Evolutionary conservation across 2,888 invertebrate genomes (phyloP).

Genomic region (Acronicta aceris): DNA sequence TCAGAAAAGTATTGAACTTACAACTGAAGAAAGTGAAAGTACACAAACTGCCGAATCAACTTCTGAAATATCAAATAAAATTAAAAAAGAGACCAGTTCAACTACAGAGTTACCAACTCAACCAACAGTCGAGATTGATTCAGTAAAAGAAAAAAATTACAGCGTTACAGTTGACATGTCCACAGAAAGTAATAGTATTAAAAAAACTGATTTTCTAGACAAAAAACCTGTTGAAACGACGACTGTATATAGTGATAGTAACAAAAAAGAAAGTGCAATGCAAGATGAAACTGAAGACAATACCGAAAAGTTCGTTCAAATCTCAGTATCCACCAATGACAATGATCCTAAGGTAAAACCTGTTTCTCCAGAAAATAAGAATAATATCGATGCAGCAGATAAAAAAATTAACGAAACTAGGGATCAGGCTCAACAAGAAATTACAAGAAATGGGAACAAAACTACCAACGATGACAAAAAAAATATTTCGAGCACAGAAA

Average conservation of each 20-base stretch:
- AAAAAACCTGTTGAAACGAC: slow-evolving; percentile 32
- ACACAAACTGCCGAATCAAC: slow-evolving; percentile 33
- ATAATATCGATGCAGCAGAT: slow-evolving; percentile 3
- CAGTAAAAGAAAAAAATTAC: slow-evolving; percentile 6
- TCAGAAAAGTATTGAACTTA: slow-evolving; percentile 54
- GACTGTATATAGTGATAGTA: slow-evolving; percentile 4
- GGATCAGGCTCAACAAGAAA: slow-evolving; percentile 16
- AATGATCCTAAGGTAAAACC: slow-evolving; percentile 25
- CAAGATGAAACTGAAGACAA: slow-evolving; percentile 40
- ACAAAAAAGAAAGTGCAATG: slow-evolving; percentile 35
- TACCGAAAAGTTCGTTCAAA: slow-evolving; percentile 57
- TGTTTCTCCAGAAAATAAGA: slow-evolving; percentile 23
- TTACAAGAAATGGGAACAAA: slow-evolving; percentile 36
- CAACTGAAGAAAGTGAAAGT: slow-evolving; percentile 47
- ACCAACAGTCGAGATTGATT: background rate
- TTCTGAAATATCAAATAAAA: slow-evolving; percentile 42
- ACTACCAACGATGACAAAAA: slow-evolving; percentile 9
- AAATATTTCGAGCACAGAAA: slow-evolving; percentile 24
- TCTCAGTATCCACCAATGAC: slow-evolving; percentile 53
- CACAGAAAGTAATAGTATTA: slow-evolving; percentile 35
- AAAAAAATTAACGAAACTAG: slow-evolving; percentile 17
- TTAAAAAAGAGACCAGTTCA: slow-evolving; percentile 43
- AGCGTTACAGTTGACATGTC: slow-evolving; percentile 10
- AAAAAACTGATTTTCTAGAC: slow-evolving; percentile 21
- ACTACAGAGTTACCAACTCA: slow-evolving; percentile 39